These are phyloP conservation scores for Hypselothyrea guttata DNA, from an alignment of 2,888 invertebrate genomes.

Conservation along the genomic window DNA sequence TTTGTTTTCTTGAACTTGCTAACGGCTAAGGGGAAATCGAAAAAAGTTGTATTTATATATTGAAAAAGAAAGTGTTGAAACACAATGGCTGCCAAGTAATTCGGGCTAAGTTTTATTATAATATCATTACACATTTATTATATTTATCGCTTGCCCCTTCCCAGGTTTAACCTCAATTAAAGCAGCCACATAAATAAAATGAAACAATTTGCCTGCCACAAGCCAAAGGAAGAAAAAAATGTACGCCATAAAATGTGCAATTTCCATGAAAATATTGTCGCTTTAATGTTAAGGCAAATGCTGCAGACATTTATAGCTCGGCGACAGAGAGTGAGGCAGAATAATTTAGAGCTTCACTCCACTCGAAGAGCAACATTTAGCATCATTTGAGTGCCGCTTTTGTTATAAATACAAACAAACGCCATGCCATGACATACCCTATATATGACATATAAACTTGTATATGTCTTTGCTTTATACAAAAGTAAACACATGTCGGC, in stretches of 20 bases:
- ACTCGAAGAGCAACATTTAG: constrained; percentile 35
- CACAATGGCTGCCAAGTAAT: not conserved
- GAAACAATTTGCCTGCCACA: constrained; percentile 50
- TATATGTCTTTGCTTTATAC: constrained; percentile 29
- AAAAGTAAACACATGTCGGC: constrained; percentile 72
- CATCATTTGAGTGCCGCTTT: constrained; percentile 66
- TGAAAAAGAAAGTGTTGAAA: not conserved
- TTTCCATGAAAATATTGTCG: constrained; percentile 68
- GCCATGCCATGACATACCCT: constrained; percentile 2
- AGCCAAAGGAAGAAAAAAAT: constrained; percentile 23
- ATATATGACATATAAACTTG: constrained; percentile 37
- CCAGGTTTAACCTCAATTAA: constrained; percentile 52
- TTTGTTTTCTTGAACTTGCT: constrained; percentile 22
- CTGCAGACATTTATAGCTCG: constrained; percentile 57
- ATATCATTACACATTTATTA: constrained; percentile 47
- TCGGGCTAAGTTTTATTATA: not conserved
- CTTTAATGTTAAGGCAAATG: constrained; percentile 67
- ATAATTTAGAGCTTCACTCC: constrained; percentile 55
- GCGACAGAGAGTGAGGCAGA: constrained; percentile 1
- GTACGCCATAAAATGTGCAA: constrained; percentile 56
- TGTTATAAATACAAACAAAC: constrained; percentile 62
- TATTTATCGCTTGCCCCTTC: constrained; percentile 41
- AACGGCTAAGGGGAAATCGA: too few species aligned
- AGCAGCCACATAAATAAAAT: constrained; percentile 64
- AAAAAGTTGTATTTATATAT: not conserved